A percentile compares a stretch with the other conserved stretches of the same genome.
These are phyloP conservation scores for Columba livia DNA, from an alignment of 2,113 vertebrate genomes.

Conservation along the genomic window DNA sequence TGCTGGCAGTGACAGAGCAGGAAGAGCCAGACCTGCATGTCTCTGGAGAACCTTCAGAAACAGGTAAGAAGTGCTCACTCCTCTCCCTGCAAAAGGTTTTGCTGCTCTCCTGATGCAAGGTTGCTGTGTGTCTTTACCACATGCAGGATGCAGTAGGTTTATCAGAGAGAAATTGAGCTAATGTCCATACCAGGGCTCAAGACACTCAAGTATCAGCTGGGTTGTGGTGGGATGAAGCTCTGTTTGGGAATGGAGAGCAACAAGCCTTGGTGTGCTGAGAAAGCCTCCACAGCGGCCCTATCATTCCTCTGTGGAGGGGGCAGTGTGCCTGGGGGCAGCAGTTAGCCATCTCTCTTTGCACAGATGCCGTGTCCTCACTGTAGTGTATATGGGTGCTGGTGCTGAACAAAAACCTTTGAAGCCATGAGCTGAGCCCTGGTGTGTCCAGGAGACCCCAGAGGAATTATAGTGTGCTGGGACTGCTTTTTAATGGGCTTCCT, in stretches of 20 bases:
- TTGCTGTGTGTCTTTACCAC: accelerated
- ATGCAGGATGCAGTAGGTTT: background rate
- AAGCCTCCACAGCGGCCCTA: accelerated
- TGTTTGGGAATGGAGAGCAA: background rate
- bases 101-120: background rate
- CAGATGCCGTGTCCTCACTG: accelerated
- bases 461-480: background rate
- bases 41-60: accelerated
- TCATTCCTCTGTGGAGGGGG: background rate
- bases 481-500: background rate
- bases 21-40: accelerated
- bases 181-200: accelerated
- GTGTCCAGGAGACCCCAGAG: background rate
- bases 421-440: background rate
- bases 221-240: background rate
- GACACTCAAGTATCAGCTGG: accelerated
- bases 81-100: background rate
- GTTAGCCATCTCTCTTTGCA: background rate
- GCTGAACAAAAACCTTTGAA: background rate
- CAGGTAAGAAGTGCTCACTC: background rate
- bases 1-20: background rate
- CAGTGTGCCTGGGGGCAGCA: background rate
- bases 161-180: background rate
- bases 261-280: background rate
- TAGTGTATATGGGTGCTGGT: background rate